Evolutionary conservation across 2,888 invertebrate genomes (phyloP).

Genomic region (Scaptomyza flava): DNA sequence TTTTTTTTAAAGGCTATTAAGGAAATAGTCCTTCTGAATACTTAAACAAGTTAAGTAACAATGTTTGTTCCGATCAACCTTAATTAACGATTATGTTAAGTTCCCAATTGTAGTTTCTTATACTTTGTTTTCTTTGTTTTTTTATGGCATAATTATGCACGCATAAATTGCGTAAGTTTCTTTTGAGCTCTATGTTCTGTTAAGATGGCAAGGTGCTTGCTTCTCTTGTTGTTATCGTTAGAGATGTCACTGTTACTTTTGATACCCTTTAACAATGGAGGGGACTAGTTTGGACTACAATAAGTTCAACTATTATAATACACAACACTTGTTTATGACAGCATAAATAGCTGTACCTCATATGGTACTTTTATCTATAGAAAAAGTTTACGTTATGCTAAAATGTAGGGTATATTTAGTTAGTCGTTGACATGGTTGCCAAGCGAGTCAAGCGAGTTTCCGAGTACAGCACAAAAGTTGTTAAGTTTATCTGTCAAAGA

Average conservation of each 20-base stretch:
- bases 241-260: slow-evolving; percentile 20
- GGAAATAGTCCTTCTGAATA: too few species aligned
- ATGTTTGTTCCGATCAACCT: too few species aligned
- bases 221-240: slow-evolving; percentile 39
- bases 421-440: background rate
- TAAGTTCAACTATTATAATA: background rate
- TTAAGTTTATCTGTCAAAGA: slow-evolving; percentile 52
- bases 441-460: background rate
- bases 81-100: background rate
- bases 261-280: background rate
- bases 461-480: slow-evolving; percentile 7
- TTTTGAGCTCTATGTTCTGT: slow-evolving; percentile 59
- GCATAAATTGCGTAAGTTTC: slow-evolving; percentile 81
- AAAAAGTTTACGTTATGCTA: slow-evolving; percentile 1
- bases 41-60: too few species aligned
- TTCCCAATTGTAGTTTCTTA: slow-evolving; percentile 36
- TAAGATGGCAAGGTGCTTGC: slow-evolving; percentile 27
- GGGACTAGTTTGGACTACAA: too few species aligned
- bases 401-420: slow-evolving; percentile 11
- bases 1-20: too few species aligned
- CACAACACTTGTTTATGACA: background rate
- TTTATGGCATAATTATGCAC: slow-evolving; percentile 75
- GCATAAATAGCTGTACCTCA: background rate
- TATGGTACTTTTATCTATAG: background rate
- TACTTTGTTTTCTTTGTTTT: too few species aligned